Evolutionary conservation across 2,797 vertebrate genomes (phyloP).

Genomic region (Cuculus canorus): DNA sequence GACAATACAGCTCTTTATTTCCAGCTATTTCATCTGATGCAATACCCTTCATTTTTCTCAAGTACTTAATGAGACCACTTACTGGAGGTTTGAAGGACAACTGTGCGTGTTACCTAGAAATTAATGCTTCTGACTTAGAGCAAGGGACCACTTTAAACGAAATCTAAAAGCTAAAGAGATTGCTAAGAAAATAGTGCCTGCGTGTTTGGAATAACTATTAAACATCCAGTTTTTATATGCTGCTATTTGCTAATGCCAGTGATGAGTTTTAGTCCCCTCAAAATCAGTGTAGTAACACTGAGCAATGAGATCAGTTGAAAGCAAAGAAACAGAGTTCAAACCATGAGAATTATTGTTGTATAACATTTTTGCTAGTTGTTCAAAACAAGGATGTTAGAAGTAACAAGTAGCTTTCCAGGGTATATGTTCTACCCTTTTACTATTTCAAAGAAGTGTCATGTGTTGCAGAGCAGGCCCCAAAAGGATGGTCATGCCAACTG

Average conservation of each 20-base stretch:
- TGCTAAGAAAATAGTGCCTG: background rate
- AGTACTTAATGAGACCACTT: constrained; percentile 22
- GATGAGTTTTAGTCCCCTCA: background rate
- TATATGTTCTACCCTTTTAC: background rate
- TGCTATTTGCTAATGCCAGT: background rate
- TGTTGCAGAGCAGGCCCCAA: background rate
- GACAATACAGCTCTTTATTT: background rate
- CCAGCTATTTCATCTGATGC: background rate
- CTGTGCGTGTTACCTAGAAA: constrained; percentile 2
- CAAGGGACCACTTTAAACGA: constrained; percentile 5
- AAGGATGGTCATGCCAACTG: background rate
- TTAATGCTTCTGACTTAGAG: background rate
- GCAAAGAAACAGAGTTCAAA: background rate
- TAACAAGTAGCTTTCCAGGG: background rate
- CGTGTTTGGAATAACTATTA: background rate
- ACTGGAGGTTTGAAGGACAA: constrained; percentile 10
- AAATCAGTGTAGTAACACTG: background rate
- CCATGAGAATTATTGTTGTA: background rate
- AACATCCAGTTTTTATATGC: background rate
- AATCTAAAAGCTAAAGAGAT: background rate
- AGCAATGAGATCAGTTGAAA: background rate
- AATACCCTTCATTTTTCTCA: constrained; percentile 5
- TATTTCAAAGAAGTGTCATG: background rate
- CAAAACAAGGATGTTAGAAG: background rate
- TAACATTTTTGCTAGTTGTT: background rate